Evolutionary conservation across 2,888 invertebrate genomes (phyloP), one percentile per base, ranked within the genome.

Genomic region (Gandaritis pyraliata): DNA sequence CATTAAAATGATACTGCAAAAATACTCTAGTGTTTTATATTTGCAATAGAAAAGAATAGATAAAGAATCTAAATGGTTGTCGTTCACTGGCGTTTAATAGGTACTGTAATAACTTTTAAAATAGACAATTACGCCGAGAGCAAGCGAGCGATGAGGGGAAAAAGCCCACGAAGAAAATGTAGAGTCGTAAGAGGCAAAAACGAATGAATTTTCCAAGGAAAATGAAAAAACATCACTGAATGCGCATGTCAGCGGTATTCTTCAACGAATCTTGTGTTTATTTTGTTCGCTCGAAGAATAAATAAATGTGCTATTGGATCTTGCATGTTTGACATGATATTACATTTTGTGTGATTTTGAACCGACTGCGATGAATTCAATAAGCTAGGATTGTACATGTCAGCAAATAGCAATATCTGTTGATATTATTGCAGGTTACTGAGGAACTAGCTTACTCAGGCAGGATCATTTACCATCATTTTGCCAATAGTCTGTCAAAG

Each of bases 201-300:
- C 76, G 65, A 77, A 80, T 78, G 72, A 78, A 77, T 77, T 78
- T 56, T 77, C 65, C 61, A 69, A 55, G 58, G 70, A 70, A 75
- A 77, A 77, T 76, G 72, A 71, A 77, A 76, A 75, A 74, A 73
- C 71, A 75, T 76, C 76, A 76, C 62, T 69, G 70, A 73, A 72
- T 71, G 66, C 69, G 68, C 71, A 68, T 75, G 72, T 67, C 70
- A 66, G 63, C 64, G 70, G 64, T 65, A 68, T 64, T 65, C 62
- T 66, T 54, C 48, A 72, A 70, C 61, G 65, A 66, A 63, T 68
- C 68, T 67, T 68, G 66, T 73, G 70, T 78, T 75, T 76, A 75
- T 73, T 73, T 74, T 73, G 63, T 71, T 64, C 38, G 41, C 63
- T 68, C 52, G 16, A 46, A 55, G 62, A 61, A 63, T 69, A 63